These are phyloP conservation scores for Labrus mixtus DNA, from an alignment of 2,113 vertebrate species.

Conservation along the genomic window DNA sequence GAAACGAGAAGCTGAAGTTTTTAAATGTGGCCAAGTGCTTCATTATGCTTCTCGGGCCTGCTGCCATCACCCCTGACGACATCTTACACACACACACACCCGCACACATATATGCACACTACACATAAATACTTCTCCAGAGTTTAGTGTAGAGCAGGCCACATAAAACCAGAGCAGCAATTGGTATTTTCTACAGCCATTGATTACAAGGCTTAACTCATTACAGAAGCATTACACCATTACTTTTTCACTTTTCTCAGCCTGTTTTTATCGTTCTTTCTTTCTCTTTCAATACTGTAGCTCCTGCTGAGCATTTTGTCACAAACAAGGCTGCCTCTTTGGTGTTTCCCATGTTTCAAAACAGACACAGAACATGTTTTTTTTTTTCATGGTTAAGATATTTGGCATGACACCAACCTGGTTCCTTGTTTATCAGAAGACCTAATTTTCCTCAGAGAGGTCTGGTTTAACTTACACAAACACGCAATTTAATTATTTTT, in stretches of 20 bases:
- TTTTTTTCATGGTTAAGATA: conserved; percentile 39
- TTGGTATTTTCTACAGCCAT: conserved; percentile 49
- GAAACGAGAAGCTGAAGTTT: conserved; percentile 30
- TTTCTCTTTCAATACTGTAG: neutral
- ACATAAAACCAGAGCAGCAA: conserved; percentile 65
- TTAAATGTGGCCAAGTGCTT: conserved; percentile 56
- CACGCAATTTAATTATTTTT: neutral
- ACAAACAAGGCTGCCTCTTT: conserved; percentile 7
- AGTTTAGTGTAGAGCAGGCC: conserved; percentile 46
- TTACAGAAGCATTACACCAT: conserved; percentile 57
- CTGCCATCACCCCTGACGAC: conserved; percentile 66
- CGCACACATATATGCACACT: conserved; percentile 1
- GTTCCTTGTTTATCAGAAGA: conserved; percentile 15
- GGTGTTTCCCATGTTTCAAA: conserved; percentile 4
- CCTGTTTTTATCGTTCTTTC: conserved; percentile 6
- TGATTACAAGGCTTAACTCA: conserved; percentile 65
- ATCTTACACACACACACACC: conserved; percentile 46
- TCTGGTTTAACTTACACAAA: conserved; percentile 7
- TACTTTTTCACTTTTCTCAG: conserved; percentile 23
- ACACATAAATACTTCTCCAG: conserved; percentile 56
- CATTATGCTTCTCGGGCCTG: conserved; percentile 37
- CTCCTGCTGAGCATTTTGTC: conserved; percentile 8
- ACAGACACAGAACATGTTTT: neutral
- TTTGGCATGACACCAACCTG: conserved; percentile 26
- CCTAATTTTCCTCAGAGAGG: conserved; percentile 11